phyloP scores from a whole-genome alignment of 2,888 invertebrate species.

The Dolichopus griseipennis region DNA sequence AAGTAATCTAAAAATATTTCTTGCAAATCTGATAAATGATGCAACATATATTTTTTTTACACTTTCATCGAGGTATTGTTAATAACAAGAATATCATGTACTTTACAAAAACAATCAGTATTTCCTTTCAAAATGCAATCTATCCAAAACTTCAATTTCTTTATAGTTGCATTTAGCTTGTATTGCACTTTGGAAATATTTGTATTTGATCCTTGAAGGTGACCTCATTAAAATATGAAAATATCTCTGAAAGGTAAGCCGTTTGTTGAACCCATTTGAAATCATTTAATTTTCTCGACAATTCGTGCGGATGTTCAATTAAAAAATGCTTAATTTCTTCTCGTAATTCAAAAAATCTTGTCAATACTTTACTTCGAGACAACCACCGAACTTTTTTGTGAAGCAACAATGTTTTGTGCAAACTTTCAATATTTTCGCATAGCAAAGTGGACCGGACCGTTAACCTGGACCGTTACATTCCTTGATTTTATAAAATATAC shows the following conservation, averaged over 20 bases:
- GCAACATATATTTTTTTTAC: not conserved
- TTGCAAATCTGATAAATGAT: slow-evolving; percentile 1
- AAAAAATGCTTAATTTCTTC: too few relatives aligned
- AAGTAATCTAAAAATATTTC: not conserved
- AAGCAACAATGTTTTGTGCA: slow-evolving; percentile 9
- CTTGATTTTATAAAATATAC: slow-evolving; percentile 10
- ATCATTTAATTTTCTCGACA: too few relatives aligned
- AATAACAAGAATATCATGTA: not conserved
- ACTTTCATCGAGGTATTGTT: not conserved
- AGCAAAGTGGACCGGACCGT: too few relatives aligned
- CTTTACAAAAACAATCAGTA: slow-evolving; percentile 8
- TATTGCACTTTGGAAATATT: too few relatives aligned
- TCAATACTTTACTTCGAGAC: slow-evolving; percentile 7
- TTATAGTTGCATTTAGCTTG: slow-evolving; percentile 9
- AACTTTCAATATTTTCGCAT: slow-evolving; percentile 8
- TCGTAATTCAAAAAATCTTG: not conserved
- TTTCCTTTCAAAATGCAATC: slow-evolving; percentile 1
- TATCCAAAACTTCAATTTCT: slow-evolving; percentile 5
- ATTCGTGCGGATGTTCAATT: too few relatives aligned
- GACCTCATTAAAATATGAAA: not conserved
- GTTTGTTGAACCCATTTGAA: too few relatives aligned
- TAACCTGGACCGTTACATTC: not conserved
- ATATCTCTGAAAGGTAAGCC: slow-evolving; percentile 1
- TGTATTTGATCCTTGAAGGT: slow-evolving; percentile 6
- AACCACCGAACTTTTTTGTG: slow-evolving; percentile 11